These are phyloP conservation scores for Trogon melanurus DNA, from an alignment of 2,113 vertebrate genomes.

Conservation along the genomic window DNA sequence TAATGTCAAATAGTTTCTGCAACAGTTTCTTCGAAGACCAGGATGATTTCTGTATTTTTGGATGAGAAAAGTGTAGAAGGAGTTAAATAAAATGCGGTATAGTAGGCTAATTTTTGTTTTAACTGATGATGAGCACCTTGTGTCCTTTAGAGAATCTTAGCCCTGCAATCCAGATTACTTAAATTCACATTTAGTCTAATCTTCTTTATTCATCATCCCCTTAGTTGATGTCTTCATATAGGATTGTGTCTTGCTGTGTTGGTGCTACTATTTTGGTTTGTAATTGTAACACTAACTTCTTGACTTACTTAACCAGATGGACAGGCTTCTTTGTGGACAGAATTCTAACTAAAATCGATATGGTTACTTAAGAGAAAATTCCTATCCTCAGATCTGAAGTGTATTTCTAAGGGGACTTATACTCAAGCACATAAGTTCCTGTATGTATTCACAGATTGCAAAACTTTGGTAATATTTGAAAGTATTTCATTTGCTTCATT, in stretches of 20 bases:
- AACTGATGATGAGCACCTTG: background rate
- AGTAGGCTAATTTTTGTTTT: background rate
- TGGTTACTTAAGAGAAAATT: background rate
- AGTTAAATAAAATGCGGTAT: background rate
- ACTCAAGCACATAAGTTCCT: background rate
- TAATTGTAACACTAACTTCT: background rate
- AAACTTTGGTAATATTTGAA: background rate
- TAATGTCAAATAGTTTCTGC: background rate
- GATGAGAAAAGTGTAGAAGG: background rate
- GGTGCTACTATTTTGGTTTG: constrained; percentile 3
- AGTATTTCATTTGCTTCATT: background rate
- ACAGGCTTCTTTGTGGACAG: background rate
- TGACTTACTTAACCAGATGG: background rate
- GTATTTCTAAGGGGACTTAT: background rate
- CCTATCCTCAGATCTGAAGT: background rate
- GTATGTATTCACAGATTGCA: background rate
- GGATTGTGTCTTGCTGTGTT: background rate
- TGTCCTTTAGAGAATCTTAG: background rate
- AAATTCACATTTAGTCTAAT: constrained; percentile 20
- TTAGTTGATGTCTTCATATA: background rate
- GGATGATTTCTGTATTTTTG: background rate
- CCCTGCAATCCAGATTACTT: constrained; percentile 26
- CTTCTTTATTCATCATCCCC: constrained; percentile 16
- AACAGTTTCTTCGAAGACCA: background rate
- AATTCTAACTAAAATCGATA: background rate